phyloP scores from a whole-genome alignment of 2,113 vertebrate genomes.

The Phalacrocorax pelagicus region DNA sequence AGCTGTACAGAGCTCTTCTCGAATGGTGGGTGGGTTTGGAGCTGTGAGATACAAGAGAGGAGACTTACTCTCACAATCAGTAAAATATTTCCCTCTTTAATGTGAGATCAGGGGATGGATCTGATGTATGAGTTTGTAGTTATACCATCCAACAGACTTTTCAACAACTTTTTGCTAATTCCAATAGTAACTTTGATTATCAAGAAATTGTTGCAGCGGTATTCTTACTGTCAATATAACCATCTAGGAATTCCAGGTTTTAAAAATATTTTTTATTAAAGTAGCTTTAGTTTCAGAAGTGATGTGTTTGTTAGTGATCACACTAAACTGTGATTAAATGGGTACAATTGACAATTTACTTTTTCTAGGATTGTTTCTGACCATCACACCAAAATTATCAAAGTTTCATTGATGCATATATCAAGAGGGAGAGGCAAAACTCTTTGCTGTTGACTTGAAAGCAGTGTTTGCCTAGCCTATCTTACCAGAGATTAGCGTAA shows the following conservation, averaged over 20 bases:
- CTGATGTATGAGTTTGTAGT: not conserved
- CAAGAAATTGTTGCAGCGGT: not conserved
- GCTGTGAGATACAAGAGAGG: constrained; percentile 73
- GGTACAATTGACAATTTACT: not conserved
- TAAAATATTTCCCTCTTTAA: not conserved
- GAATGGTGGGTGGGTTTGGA: constrained; percentile 91
- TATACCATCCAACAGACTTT: not conserved
- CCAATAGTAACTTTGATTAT: not conserved
- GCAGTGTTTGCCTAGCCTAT: not conserved
- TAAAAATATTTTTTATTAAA: not conserved
- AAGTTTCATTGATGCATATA: not conserved
- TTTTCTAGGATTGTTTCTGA: not conserved
- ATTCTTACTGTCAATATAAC: not conserved
- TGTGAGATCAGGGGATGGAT: not conserved
- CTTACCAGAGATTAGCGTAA: not conserved
- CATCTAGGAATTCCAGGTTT: not conserved
- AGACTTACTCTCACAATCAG: not conserved
- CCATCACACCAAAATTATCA: not conserved
- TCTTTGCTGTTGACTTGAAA: not conserved
- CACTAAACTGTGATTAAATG: not conserved
- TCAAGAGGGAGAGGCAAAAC: not conserved
- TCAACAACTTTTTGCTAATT: not conserved
- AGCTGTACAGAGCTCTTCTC: constrained; percentile 95
- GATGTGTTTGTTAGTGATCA: not conserved
- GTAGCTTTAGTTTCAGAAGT: not conserved